Percentiles rank a stretch among this genome's conserved stretches.
Conservation (phyloP, 2,113 vertebrate genomes). For the Hemichromis elongatus region DNA sequence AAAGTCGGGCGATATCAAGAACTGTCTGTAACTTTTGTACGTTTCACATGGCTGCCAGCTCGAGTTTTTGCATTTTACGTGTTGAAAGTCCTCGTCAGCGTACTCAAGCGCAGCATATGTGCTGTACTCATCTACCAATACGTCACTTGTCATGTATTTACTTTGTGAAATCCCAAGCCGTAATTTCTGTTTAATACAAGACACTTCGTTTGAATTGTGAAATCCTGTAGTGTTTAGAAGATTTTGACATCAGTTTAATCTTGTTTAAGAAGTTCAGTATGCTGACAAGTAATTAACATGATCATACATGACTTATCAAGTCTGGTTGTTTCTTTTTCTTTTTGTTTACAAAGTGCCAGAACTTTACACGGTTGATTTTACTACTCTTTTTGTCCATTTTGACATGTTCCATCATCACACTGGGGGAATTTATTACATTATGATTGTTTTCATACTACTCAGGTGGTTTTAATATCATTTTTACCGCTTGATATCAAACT, state of each 20-base stretch:
- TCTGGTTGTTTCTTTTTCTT: background rate
- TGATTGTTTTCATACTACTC: background rate
- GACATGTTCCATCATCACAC: background rate
- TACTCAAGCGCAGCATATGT: background rate
- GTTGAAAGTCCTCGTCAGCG: background rate
- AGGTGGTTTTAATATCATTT: slow-evolving; percentile 20
- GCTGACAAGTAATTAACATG: background rate
- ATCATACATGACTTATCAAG: background rate
- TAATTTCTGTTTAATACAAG: background rate
- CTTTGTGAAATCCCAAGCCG: background rate
- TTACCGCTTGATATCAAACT: background rate
- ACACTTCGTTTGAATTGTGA: background rate
- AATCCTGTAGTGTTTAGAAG: background rate
- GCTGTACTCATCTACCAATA: background rate
- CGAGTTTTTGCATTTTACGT: background rate
- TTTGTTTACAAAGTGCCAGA: background rate
- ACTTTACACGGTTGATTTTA: background rate
- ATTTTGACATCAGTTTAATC: background rate
- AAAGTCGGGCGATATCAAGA: background rate
- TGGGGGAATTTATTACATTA: background rate
- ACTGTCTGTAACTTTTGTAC: background rate
- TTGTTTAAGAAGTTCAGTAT: background rate
- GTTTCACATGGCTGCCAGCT: background rate
- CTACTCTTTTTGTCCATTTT: background rate
- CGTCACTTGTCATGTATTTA: background rate